Evolutionary conservation across 2,888 invertebrate genomes (phyloP).

Genomic region (Ganaspis brasiliensis): DNA sequence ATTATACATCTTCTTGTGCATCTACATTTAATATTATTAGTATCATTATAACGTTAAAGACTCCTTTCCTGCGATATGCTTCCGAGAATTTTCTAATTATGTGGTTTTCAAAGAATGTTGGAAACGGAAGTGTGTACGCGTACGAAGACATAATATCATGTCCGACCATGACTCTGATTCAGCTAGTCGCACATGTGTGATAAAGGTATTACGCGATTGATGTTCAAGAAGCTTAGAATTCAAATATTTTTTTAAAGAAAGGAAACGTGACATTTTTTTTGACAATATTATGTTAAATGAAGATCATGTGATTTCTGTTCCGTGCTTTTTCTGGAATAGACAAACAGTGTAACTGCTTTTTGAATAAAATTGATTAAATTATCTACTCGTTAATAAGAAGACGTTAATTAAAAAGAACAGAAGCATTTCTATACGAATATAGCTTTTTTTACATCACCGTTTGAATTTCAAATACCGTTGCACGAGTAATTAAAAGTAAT

Average conservation of each 20-base stretch:
- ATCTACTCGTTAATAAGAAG: no score
- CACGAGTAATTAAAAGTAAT: no score
- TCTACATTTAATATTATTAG: constrained; percentile 36
- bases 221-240: neutral
- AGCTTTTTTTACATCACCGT: no score
- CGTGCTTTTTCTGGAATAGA: no score
- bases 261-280: neutral
- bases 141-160: constrained; percentile 28
- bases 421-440: no score
- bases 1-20: constrained; percentile 14
- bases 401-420: no score
- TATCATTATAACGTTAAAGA: constrained; percentile 36
- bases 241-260: neutral
- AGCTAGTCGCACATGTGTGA: neutral
- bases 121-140: constrained; percentile 19
- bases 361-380: no score
- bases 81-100: constrained; percentile 29
- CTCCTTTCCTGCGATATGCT: constrained; percentile 23
- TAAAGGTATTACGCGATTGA: constrained; percentile 1
- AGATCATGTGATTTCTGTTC: no score
- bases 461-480: no score
- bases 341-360: no score
- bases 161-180: constrained; percentile 23
- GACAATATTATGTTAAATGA: no score
- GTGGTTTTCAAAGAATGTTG: constrained; percentile 27